Conservation (phyloP, 2,888 invertebrate genomes). For the Aleiodes leptofemur region DNA sequence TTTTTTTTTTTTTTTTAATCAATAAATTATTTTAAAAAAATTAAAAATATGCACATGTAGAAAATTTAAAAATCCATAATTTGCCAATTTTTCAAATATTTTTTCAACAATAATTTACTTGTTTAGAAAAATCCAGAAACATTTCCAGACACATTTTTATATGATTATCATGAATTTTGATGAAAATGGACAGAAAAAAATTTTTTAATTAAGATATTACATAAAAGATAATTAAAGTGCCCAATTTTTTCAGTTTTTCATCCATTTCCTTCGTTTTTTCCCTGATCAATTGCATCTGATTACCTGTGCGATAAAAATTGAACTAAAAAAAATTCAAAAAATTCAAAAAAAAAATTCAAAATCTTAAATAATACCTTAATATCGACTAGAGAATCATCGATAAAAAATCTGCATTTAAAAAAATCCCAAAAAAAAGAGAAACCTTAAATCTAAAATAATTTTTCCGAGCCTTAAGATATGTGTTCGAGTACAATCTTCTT, state of each 20-base stretch:
- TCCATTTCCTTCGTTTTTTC: neutral
- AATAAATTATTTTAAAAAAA: no score
- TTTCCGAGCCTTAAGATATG: neutral
- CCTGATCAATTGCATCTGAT: neutral
- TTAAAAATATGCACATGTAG: no score
- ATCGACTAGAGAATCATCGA: slow-evolving; percentile 6
- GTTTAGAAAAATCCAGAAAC: no score
- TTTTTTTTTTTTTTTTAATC: no score
- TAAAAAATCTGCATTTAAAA: neutral
- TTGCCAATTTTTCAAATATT: no score
- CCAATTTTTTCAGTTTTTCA: neutral
- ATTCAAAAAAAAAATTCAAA: neutral
- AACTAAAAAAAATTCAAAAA: neutral
- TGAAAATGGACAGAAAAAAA: no score
- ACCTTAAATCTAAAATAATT: neutral
- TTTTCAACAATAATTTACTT: no score
- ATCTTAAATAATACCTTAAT: neutral
- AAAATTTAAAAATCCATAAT: no score
- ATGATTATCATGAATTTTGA: no score
- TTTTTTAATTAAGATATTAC: no score
- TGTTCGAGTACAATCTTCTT: neutral
- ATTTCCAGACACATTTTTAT: no score
- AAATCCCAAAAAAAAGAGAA: neutral
- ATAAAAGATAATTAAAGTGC: neutral
- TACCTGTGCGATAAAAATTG: neutral